A percentile compares a stretch with the other conserved stretches of the same genome.
Evolutionary conservation across 2,888 invertebrate species (phyloP).

Genomic region (Cheilosia variabilis): DNA sequence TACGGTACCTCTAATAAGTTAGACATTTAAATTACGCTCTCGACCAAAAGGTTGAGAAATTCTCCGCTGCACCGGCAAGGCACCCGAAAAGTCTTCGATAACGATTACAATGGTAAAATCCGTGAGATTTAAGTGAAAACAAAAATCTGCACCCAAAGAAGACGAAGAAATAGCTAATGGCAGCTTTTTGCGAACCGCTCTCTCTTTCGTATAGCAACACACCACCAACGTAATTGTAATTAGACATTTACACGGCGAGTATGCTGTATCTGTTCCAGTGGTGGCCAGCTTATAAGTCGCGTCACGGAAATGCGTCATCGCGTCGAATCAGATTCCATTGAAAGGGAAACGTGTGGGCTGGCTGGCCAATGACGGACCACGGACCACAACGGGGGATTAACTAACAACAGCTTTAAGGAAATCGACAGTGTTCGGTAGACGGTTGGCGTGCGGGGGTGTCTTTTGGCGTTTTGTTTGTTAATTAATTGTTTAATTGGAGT

Average conservation of each 20-base stretch:
- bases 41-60: slow-evolving; percentile 39
- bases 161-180: slow-evolving; percentile 14
- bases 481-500: slow-evolving; percentile 70
- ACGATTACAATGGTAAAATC: slow-evolving; percentile 48
- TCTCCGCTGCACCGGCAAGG: slow-evolving; percentile 8
- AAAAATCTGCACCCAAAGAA: slow-evolving; percentile 21
- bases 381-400: slow-evolving; percentile 1
- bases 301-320: slow-evolving; percentile 75
- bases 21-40: slow-evolving; percentile 50
- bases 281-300: slow-evolving; percentile 69
- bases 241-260: slow-evolving; percentile 66
- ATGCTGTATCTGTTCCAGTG: slow-evolving; percentile 26
- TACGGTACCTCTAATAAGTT: slow-evolving; percentile 24
- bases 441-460: not conserved
- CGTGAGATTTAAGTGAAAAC: slow-evolving; percentile 28
- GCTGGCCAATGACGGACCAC: slow-evolving; percentile 49
- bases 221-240: slow-evolving; percentile 66
- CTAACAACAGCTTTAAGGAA: slow-evolving; percentile 54
- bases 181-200: not conserved
- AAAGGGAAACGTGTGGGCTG: slow-evolving; percentile 67
- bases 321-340: slow-evolving; percentile 49
- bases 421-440: slow-evolving; percentile 46
- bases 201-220: not conserved
- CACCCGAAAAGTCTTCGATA: slow-evolving; percentile 25
- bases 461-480: slow-evolving; percentile 25